phyloP scores from a whole-genome alignment of 2,113 vertebrate genomes.

The Patagioenas fasciata region DNA sequence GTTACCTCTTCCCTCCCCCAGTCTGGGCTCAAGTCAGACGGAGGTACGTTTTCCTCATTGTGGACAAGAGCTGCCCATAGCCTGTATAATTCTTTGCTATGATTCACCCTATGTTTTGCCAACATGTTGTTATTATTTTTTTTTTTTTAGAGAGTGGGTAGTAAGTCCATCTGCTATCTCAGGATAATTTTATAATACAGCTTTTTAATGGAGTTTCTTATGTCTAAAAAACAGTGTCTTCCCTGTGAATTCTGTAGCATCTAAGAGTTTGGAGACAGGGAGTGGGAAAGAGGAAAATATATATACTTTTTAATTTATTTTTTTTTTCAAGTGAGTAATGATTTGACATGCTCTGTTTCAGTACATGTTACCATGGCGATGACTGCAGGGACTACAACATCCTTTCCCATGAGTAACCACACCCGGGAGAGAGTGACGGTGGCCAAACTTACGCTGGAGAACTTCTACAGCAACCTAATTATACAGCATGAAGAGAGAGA shows the following conservation, averaged over 20 bases:
- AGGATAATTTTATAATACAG: not conserved
- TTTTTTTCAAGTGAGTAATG: conserved; percentile 36
- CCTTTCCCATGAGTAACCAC: conserved; percentile 98
- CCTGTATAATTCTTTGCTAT: not conserved
- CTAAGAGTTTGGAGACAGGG: not conserved
- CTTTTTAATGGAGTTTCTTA: not conserved
- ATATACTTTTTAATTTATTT: too few relatives aligned
- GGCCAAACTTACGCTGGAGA: conserved; percentile 97
- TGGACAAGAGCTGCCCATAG: not conserved
- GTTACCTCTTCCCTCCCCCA: not conserved
- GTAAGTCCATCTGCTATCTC: not conserved
- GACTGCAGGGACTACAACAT: conserved; percentile 88
- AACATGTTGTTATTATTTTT: not conserved
- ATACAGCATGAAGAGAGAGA: conserved; percentile 96
- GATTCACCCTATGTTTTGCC: conserved; percentile 38
- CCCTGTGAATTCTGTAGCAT: not conserved
- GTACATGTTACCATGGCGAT: conserved; percentile 90
- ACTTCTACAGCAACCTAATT: conserved; percentile 99
- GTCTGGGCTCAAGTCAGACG: not conserved
- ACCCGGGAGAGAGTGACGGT: conserved; percentile 96
- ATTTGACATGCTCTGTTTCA: conserved; percentile 57
- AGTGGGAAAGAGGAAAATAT: not conserved
- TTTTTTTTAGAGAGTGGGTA: not conserved
- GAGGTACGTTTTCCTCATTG: not conserved
- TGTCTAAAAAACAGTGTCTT: not conserved